phyloP scores from a whole-genome alignment of 2,888 invertebrate genomes.

The Troilus luridus region DNA sequence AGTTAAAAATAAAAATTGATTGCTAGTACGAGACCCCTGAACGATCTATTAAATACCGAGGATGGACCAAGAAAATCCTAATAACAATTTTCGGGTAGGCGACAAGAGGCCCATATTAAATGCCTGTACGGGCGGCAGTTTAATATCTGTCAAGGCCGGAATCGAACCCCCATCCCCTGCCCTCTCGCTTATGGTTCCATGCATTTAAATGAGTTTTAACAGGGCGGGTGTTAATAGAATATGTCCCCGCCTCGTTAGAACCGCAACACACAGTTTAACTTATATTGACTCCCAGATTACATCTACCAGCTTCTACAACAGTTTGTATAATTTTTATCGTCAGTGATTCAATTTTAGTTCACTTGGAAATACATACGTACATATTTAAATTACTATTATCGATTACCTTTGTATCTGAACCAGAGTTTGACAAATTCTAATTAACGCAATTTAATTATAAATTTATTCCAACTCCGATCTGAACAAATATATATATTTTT shows the following conservation, averaged over 20 bases:
- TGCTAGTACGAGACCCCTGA: too few relatives aligned
- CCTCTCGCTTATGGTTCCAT: conserved; percentile 9
- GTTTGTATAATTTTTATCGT: too few relatives aligned
- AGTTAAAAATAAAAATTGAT: too few relatives aligned
- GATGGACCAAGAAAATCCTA: background rate
- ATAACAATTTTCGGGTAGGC: conserved; percentile 2
- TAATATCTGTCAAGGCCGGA: conserved; percentile 6
- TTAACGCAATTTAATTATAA: too few relatives aligned
- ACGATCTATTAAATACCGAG: background rate
- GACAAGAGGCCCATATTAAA: conserved; percentile 8
- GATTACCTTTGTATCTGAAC: too few relatives aligned
- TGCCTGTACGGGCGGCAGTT: conserved; percentile 7
- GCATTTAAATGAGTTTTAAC: conserved; percentile 38
- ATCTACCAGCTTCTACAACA: background rate
- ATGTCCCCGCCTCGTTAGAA: background rate
- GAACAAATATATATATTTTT: too few relatives aligned
- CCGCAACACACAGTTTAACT: background rate
- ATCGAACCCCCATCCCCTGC: background rate
- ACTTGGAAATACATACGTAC: too few relatives aligned
- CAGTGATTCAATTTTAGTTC: too few relatives aligned
- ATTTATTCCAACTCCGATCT: too few relatives aligned
- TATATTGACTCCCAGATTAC: conserved; percentile 13
- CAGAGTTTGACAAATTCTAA: too few relatives aligned
- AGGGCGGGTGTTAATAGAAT: conserved; percentile 2
- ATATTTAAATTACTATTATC: too few relatives aligned